Evolutionary conservation across 2,113 vertebrate genomes (phyloP), one percentile per base, ranked within the genome.

Genomic region (Rhynchopsitta pachyrhyncha): DNA sequence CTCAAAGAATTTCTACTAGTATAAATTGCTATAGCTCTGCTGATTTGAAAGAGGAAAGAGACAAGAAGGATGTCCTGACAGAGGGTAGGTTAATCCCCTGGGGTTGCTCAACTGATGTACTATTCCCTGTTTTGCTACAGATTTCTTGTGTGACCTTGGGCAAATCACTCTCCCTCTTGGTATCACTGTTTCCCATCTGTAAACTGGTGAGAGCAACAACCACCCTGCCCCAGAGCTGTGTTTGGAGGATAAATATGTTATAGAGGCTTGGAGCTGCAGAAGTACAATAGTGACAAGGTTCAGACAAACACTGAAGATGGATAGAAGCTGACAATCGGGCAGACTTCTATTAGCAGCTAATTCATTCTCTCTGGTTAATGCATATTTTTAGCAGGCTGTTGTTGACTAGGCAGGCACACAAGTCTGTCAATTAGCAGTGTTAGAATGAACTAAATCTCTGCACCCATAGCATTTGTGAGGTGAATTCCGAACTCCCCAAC

Each of bases 351-450:
- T 95, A 95, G 95, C 92, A 91, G 88, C 86, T 95, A 93, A 95
- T 96, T 97, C 93, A 96, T 95, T 96, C 88, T 94, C 81, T 73
- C 84, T 82, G 87, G 57, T 95, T 95, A 94, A 97, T 92, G 96
- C 91, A 93, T 94, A 95, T 96, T 97, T 97, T 95, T 96, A 95
- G 88, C 90, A 92, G 86, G 69, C 83, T 91, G 88, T 95, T 95
- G 96, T 94, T 96, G 96, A 96, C 91, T 94, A 95, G 92, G 94
- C 93, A 94, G 90, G 57, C 88, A 76, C 76, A 91, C 69, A 76
- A 92, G 74, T 82, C 96, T 92, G 93, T 92, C 96, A 96, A 91
- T 96, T 96, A 96, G 77, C 90, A 90, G 66, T 22, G 66, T 92
- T 95, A 44, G 92, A 95, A 96, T 91, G 79, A 95, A 96, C 64